A percentile compares a stretch with the other conserved stretches of the same genome.
Evolutionary conservation across 2,113 vertebrate species (phyloP).

Genomic region (Oncorhynchus masou): DNA sequence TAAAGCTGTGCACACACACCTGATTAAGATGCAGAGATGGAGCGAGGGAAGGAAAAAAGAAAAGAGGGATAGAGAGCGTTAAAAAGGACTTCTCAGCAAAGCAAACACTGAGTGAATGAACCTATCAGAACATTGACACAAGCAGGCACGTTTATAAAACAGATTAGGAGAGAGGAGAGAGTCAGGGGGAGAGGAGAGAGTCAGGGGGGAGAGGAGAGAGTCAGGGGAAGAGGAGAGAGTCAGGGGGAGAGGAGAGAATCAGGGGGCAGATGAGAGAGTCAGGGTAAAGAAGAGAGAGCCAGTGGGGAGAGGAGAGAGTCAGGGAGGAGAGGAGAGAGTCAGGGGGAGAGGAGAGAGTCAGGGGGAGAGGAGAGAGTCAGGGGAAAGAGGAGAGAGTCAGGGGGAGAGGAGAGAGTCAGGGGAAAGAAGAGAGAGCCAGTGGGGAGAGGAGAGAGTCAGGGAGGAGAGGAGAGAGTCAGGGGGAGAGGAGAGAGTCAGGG

Average conservation of each 20-base stretch:
- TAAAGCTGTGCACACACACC: conserved; percentile 64
- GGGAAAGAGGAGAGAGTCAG: too few species aligned
- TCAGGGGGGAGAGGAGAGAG: neutral
- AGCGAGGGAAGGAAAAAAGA: conserved; percentile 18
- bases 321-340: neutral
- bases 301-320: neutral
- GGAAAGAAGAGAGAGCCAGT: too few species aligned
- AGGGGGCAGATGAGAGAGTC: neutral
- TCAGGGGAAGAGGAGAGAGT: neutral
- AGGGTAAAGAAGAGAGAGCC: neutral
- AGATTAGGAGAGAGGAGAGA: conserved; percentile 18
- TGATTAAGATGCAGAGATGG: conserved; percentile 61
- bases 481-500: too few species aligned
- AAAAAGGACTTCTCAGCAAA: conserved; percentile 39
- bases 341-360: neutral
- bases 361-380: too few species aligned
- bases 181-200: neutral
- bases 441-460: too few species aligned
- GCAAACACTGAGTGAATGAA: conserved; percentile 64
- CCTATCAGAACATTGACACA: conserved; percentile 50
- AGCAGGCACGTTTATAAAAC: conserved; percentile 23
- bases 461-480: too few species aligned
- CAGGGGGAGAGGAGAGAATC: neutral
- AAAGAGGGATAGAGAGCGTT: neutral
- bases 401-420: too few species aligned